These are phyloP conservation scores for Synanthedon tipuliformis DNA, from an alignment of 2,888 invertebrate species.

Conservation along the genomic window DNA sequence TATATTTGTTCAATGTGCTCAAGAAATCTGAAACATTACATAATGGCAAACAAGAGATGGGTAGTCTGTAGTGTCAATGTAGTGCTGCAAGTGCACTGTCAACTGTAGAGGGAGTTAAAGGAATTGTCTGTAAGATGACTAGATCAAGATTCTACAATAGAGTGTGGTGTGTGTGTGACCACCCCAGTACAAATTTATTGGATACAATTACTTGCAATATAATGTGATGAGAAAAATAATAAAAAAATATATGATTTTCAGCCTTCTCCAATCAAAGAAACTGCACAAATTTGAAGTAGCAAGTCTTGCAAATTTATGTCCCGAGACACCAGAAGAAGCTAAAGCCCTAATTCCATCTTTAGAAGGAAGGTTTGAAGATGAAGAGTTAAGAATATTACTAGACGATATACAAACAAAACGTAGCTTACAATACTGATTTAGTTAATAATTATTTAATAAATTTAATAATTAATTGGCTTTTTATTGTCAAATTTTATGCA, in stretches of 20 bases:
- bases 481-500: no score
- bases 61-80: no score
- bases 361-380: conserved; percentile 97
- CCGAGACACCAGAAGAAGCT: conserved; percentile 98
- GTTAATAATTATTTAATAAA: no score
- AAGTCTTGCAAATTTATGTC: conserved; percentile 97
- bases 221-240: neutral
- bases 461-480: no score
- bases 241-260: conserved; percentile 44
- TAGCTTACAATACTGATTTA: conserved; percentile 89
- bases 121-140: no score
- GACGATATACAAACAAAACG: conserved; percentile 99
- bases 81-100: no score
- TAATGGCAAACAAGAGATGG: no score
- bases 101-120: no score
- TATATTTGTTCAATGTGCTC: no score
- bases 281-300: conserved; percentile 98
- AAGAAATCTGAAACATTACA: no score
- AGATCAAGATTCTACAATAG: no score
- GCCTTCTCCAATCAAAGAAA: conserved; percentile 92
- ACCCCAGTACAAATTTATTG: neutral
- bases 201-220: neutral
- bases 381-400: conserved; percentile 94
- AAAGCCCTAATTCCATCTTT: conserved; percentile 97
- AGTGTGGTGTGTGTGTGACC: neutral